phyloP scores from a whole-genome alignment of 1,140 invertebrate species.

The Battus philenor region DNA sequence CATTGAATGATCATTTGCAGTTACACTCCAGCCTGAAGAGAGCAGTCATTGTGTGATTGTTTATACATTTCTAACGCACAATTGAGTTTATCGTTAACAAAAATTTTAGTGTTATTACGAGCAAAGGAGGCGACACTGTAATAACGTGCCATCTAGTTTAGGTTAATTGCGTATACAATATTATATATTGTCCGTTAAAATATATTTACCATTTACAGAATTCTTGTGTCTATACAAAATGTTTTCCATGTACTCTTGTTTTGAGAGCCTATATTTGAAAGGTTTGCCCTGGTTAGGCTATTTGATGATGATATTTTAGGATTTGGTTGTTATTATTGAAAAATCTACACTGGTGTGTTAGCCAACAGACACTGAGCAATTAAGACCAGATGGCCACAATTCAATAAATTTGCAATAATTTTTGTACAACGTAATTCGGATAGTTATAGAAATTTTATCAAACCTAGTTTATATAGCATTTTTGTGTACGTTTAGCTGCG shows the following conservation, averaged over 20 bases:
- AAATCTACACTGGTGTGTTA: conserved; percentile 28
- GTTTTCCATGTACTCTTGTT: conserved; percentile 77
- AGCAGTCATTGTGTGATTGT: conserved; percentile 26
- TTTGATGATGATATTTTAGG: conserved; percentile 46
- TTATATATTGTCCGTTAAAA: conserved; percentile 77
- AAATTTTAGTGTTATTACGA: conserved; percentile 54
- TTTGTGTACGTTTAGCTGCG: conserved; percentile 36
- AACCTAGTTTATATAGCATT: conserved; percentile 45
- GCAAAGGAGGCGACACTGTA: conserved; percentile 74
- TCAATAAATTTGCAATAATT: conserved; percentile 51
- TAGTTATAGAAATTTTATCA: conserved; percentile 30
- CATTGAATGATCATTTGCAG: background rate
- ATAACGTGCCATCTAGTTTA: conserved; percentile 77
- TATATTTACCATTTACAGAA: conserved; percentile 77
- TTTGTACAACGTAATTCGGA: conserved; percentile 45
- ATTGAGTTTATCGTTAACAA: conserved; percentile 61
- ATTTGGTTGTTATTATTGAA: conserved; percentile 52
- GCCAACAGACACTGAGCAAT: conserved; percentile 46
- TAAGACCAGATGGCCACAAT: conserved; percentile 34
- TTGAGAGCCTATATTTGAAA: conserved; percentile 76
- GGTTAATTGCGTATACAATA: conserved; percentile 75
- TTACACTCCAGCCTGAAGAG: too few relatives aligned
- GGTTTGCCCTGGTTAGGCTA: conserved; percentile 55
- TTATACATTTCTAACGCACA: conserved; percentile 60
- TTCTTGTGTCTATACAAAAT: conserved; percentile 76